Percentiles rank a stretch among this genome's conserved stretches.
Conservation (phyloP, 92 coral and sea anemone species). For the Palythoa grandiflora region DNA sequence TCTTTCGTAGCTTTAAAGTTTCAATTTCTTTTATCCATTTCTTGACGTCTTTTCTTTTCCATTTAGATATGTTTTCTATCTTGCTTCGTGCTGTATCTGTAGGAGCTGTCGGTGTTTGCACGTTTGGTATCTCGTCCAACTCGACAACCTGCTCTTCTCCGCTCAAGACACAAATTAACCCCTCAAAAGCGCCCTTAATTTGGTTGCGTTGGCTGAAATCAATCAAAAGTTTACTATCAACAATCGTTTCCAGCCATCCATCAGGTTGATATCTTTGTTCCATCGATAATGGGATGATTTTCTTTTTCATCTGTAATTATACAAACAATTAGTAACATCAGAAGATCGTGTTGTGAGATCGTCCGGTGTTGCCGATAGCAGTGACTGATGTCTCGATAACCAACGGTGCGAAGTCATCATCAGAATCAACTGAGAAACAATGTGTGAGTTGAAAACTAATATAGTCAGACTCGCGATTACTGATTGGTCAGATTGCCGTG, state of each 20-base stretch:
- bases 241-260: constrained; percentile 72
- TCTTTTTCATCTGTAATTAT: constrained; percentile 60
- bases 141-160: constrained; percentile 50
- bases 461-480: no score
- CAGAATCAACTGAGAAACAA: no score
- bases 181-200: constrained; percentile 18
- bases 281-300: constrained; percentile 74
- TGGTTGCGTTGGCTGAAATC: constrained; percentile 57
- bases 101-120: neutral
- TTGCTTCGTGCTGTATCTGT: neutral
- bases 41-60: constrained; percentile 55
- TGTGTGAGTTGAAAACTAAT: no score
- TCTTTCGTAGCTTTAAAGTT: constrained; percentile 53
- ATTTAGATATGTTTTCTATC: constrained; percentile 25
- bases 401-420: no score
- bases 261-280: constrained; percentile 67
- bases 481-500: no score
- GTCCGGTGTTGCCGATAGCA: no score
- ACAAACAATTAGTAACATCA: neutral
- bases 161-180: constrained; percentile 52
- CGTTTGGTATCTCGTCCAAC: neutral
- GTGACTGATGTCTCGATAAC: no score
- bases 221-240: constrained; percentile 63
- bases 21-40: constrained; percentile 64
- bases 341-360: no score